These are phyloP conservation scores for Drosophila kokeensis DNA, from an alignment of 2,888 invertebrate species.

Conservation along the genomic window DNA sequence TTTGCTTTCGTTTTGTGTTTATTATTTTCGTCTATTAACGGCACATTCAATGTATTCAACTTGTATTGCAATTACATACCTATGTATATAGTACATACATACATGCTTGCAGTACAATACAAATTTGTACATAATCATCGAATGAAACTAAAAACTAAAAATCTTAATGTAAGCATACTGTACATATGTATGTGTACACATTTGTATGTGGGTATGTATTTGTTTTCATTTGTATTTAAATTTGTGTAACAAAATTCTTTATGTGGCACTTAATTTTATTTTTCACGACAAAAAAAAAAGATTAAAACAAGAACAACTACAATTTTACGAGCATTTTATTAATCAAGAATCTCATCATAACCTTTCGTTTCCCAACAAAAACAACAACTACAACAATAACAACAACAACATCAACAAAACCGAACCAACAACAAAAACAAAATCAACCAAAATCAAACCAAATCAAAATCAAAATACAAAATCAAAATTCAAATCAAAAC, in stretches of 20 bases:
- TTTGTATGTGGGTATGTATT: constrained; percentile 32
- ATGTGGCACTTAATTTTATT: constrained; percentile 65
- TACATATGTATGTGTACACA: constrained; percentile 31
- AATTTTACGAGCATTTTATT: constrained; percentile 71
- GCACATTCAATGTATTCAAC: constrained; percentile 52
- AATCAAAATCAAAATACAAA: constrained; percentile 46
- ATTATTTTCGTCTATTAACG: constrained; percentile 8
- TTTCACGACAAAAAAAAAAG: constrained; percentile 47
- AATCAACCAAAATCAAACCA: constrained; percentile 39
- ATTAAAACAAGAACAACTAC: constrained; percentile 29
- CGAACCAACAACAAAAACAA: constrained; percentile 61
- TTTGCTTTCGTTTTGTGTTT: constrained; percentile 16
- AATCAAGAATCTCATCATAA: constrained; percentile 77
- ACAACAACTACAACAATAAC: constrained; percentile 47
- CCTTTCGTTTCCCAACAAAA: constrained; percentile 74
- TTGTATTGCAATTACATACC: constrained; percentile 33
- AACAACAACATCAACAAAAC: constrained; percentile 34
- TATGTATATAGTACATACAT: constrained; percentile 30
- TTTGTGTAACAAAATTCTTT: constrained; percentile 65
- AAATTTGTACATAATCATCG: constrained; percentile 4
- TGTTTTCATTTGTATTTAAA: constrained; percentile 50
- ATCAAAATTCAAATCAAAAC: constrained; percentile 35
- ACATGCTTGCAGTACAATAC: constrained; percentile 16
- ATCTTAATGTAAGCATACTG: constrained; percentile 6
- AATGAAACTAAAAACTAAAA: not conserved